phyloP scores from a whole-genome alignment of 2,888 invertebrate genomes.

The Coremacera marginata region DNA sequence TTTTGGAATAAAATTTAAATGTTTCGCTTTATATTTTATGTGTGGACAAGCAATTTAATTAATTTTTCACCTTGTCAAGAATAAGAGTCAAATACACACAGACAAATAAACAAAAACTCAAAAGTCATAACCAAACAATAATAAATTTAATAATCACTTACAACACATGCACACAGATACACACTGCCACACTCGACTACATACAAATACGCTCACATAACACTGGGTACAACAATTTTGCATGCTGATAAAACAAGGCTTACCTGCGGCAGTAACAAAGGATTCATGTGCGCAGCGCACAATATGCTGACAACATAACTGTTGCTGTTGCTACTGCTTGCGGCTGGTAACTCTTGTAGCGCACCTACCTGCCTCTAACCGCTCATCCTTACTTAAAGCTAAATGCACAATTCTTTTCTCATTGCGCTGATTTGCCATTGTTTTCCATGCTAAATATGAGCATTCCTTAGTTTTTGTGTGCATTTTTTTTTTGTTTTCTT shows the following conservation, averaged over 20 bases:
- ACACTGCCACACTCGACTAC: no score
- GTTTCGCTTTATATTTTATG: neutral
- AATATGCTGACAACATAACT: conserved; percentile 4
- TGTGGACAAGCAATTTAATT: conserved; percentile 22
- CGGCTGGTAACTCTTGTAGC: neutral
- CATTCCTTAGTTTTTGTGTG: neutral
- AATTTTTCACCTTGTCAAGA: conserved; percentile 2
- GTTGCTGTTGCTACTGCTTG: neutral
- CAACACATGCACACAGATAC: neutral
- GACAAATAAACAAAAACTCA: conserved; percentile 5
- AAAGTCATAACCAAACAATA: conserved; percentile 5
- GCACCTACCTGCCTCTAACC: no score
- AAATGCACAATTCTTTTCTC: neutral
- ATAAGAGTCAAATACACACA: neutral
- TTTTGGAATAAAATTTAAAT: neutral
- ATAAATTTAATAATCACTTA: neutral
- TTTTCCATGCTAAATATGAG: neutral
- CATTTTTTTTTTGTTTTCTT: no score
- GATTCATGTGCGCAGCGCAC: neutral
- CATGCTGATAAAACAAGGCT: conserved; percentile 23
- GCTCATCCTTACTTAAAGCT: neutral
- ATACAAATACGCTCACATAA: neutral
- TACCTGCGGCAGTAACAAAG: neutral
- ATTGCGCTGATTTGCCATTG: neutral
- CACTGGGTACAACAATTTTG: conserved; percentile 4